Percentiles rank a stretch among this genome's conserved stretches.
These are phyloP conservation scores for Pocillopora damicornis DNA, from an alignment of 64 coral and sea anemone species.

Conservation along the genomic window DNA sequence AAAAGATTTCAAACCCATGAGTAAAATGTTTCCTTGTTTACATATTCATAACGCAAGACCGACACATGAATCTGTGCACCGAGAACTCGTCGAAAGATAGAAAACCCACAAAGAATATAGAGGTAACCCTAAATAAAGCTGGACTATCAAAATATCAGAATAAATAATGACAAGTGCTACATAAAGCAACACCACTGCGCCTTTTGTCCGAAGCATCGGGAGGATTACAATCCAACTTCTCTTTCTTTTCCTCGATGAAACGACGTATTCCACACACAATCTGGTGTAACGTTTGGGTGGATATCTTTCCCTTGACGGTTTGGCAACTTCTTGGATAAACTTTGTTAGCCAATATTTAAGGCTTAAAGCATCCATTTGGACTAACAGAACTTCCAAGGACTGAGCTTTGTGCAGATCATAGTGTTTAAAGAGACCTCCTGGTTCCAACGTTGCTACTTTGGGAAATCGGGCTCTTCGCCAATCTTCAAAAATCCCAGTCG, in stretches of 20 bases:
- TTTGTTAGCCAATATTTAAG: slow-evolving; percentile 10
- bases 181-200: not conserved
- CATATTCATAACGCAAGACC: too few species aligned
- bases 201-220: slow-evolving; percentile 4
- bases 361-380: slow-evolving; percentile 17
- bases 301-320: slow-evolving; percentile 15
- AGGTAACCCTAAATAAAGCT: too few species aligned
- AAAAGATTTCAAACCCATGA: too few species aligned
- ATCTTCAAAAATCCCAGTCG: not conserved
- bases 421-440: slow-evolving; percentile 12
- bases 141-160: too few species aligned
- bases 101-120: too few species aligned
- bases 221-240: slow-evolving; percentile 3
- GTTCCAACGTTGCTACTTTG: slow-evolving; percentile 1
- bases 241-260: not conserved
- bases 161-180: too few species aligned
- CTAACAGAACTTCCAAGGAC: not conserved
- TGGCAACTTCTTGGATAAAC: slow-evolving; percentile 31
- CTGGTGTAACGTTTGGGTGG: not conserved
- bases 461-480: slow-evolving; percentile 15
- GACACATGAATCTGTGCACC: too few species aligned
- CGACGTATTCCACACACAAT: slow-evolving; percentile 8
- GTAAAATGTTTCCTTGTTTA: too few species aligned
- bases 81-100: too few species aligned
- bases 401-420: not conserved